These are phyloP conservation scores for Zootoca vivipara DNA, from an alignment of 2,113 vertebrate species.

Conservation along the genomic window DNA sequence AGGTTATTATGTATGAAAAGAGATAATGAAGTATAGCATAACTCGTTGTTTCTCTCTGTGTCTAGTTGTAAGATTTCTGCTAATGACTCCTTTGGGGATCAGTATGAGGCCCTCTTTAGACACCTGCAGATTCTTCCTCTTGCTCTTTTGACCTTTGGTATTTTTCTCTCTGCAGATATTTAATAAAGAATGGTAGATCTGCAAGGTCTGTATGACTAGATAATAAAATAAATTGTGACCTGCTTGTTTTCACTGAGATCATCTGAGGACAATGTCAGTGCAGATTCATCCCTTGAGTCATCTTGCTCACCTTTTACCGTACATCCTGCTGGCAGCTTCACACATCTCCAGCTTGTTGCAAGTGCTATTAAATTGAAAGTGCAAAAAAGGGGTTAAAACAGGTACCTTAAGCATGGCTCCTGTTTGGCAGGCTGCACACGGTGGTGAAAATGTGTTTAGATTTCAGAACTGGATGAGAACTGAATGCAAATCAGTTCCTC, in stretches of 20 bases:
- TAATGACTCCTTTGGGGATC: background rate
- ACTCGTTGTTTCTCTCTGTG: background rate
- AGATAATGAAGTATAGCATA: background rate
- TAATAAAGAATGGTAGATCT: background rate
- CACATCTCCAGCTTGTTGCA: background rate
- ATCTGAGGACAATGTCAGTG: accelerated
- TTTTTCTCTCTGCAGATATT: background rate
- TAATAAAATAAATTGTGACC: accelerated
- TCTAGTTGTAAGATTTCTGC: background rate
- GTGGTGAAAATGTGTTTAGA: background rate
- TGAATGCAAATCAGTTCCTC: background rate
- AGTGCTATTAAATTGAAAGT: background rate
- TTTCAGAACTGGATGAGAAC: background rate
- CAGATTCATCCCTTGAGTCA: background rate
- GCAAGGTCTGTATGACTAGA: background rate
- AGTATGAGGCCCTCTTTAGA: background rate
- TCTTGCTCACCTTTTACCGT: background rate
- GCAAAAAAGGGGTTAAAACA: background rate
- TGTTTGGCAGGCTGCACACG: background rate
- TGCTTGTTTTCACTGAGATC: background rate
- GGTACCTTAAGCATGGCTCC: background rate
- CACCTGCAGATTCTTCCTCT: background rate
- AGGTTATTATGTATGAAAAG: background rate
- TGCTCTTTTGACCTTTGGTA: background rate
- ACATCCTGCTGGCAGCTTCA: background rate